phyloP scores from a whole-genome alignment of 2,113 vertebrate species.

The Macroglossus sobrinus region DNA sequence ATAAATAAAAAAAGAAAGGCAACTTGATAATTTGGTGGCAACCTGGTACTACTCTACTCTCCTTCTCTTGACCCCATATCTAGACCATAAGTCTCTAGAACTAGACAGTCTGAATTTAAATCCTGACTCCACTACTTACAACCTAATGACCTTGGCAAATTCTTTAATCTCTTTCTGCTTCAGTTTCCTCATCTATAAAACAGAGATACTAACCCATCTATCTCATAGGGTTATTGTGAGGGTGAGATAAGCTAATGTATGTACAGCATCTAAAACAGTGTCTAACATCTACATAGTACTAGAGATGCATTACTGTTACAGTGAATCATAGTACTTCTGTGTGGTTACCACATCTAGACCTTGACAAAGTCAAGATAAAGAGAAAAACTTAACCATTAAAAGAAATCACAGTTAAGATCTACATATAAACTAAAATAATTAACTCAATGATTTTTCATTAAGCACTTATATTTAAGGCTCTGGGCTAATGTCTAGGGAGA shows the following conservation, averaged over 20 bases:
- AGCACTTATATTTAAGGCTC: not conserved
- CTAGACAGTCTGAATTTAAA: not conserved
- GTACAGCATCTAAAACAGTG: not conserved
- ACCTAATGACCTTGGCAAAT: not conserved
- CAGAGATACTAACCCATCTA: not conserved
- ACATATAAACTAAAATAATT: not conserved
- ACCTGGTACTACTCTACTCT: not conserved
- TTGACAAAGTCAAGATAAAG: not conserved
- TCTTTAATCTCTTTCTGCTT: not conserved
- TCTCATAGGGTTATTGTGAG: not conserved
- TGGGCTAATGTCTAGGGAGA: not conserved
- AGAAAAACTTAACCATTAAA: not conserved
- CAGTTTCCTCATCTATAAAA: not conserved
- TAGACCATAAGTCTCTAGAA: not conserved
- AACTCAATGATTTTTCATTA: not conserved
- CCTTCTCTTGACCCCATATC: not conserved
- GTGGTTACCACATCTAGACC: not conserved
- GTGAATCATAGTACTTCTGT: not conserved
- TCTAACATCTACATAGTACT: not conserved
- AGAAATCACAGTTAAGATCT: not conserved
- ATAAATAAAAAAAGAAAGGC: not conserved
- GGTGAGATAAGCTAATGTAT: not conserved
- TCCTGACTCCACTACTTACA: not conserved
- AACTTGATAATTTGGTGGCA: not conserved
- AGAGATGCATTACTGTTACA: not conserved